Evolutionary conservation across 1,140 invertebrate species (phyloP), one percentile per base, ranked within the genome.

Genomic region (Colletes gigas): DNA sequence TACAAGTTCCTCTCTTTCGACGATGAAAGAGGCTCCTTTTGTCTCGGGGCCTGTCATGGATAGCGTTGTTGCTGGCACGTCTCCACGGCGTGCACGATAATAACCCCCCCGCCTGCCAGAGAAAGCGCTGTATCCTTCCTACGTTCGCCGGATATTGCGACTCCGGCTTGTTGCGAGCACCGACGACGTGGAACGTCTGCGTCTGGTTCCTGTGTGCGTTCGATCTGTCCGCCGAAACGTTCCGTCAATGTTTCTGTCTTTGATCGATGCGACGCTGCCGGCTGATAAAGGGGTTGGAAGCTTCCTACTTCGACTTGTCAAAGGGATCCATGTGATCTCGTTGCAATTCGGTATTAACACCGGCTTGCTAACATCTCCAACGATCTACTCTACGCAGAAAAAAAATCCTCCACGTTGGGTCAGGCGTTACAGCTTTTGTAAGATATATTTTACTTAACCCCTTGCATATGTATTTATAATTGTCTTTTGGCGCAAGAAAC

Each of bases 121-220:
- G 84, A 78, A 85, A 78, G 72, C 79, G 74, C 83, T 68, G 57
- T 80, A 75, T 79, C 74, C 66, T 76, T 68, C 60, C 71, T 75
- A 82, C 59, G 72, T 82, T 85, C 63, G 47, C 83, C 84, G 84
- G 83, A 86, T 86, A 86, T 86, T 86, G 84, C 84, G 74, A 82
- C 55, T 85, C 74, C 52, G 84, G 47, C 74, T 81, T 78, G 74
- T 82, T 85, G 70, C 70, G 69, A 19, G 60, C 72, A 73, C 30
- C 57, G 59, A 30, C 62, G 54, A 54, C 52, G 52, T 21, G 30
- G 17, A 62, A 30, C 68, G 59, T 78, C 66, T 68, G 17, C 12
- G 10, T 14, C 52, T 63, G 39, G 21, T 21, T 30, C 19, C 30
- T 68, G 59, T 39, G n/a, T 50, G 63, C 62, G 63, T 67, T 41